Evolutionary conservation across 64 coral and sea anemone species (phyloP), one percentile per base, ranked within the genome.

Genomic region (Montipora cactus): DNA sequence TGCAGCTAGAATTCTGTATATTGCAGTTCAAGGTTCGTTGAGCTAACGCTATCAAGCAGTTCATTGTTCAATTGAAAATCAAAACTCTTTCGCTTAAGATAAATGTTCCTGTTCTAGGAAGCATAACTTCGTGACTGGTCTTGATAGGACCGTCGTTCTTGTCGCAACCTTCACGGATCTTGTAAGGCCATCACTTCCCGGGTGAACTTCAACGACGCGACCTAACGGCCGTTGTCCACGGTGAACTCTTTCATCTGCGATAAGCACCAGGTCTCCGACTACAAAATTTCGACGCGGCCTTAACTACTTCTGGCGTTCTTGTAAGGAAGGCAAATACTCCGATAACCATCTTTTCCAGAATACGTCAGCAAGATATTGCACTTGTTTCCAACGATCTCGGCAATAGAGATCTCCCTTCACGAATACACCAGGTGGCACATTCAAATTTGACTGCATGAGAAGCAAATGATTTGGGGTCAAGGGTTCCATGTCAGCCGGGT

Each of bases 211-310:
- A 7, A 81, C 47, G 14, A 94, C 77, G 19, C 61, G 59, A 11
- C 64, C 89, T 5, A 81, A 10, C 14, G 84, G 92, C 86, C 85
- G 89, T 22, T 81, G 76, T 53, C 84, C 66, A 89, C 52, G 76
- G 47, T 87, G 23, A 71, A 88, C 70, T 19, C 67, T 72, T 7
- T 81, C 73, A 46, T 94, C 92, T 13, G 75, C 77, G 11, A 81
- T 59, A 59, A 89, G 66, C 20, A 94, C 6, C 23, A 25, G 23
- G 23, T 25, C 23, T 25, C 23, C 23, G 0, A 25, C 23, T 25
- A 25, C 23, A 25, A 25, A 25, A 25, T 25, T 25, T 25, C 23
- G 23, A 25, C 23, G 23, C 23, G 23, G 23, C 0, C 23, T 25
- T 25, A 25, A 25, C 23, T 0, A 25, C 23, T 25, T 25, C 23